Conservation (phyloP, 2,797 vertebrate genomes). For the Argentina silus region DNA sequence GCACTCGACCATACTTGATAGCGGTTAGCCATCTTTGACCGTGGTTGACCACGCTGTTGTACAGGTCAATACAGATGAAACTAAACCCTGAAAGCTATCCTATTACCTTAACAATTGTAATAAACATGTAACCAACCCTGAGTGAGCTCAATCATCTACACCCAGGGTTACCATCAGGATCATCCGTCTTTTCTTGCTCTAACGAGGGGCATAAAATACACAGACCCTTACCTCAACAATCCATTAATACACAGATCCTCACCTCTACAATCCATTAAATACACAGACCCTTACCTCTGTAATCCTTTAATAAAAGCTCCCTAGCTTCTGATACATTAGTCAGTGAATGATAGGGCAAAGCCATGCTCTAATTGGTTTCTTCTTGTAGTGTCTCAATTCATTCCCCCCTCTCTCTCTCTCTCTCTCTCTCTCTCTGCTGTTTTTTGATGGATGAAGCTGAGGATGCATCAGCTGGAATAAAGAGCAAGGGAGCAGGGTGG, state of each 20-base stretch:
- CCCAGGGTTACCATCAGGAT: constrained; percentile 68
- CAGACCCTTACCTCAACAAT: constrained; percentile 52
- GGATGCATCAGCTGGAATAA: constrained; percentile 72
- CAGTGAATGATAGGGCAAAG: constrained; percentile 83
- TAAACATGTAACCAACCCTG: not conserved
- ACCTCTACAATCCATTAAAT: constrained; percentile 73
- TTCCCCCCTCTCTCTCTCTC: constrained; percentile 35
- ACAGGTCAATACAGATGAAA: not conserved
- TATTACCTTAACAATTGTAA: not conserved
- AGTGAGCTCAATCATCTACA: not conserved
- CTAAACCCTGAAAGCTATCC: too few species aligned
- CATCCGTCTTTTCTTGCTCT: constrained; percentile 71
- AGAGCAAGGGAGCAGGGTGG: constrained; percentile 33
- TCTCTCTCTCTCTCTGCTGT: constrained; percentile 60
- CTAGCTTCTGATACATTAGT: constrained; percentile 82
- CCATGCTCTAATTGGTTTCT: constrained; percentile 81
- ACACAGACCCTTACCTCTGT: constrained; percentile 56
- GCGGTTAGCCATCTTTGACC: too few species aligned
- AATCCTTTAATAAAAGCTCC: constrained; percentile 67
- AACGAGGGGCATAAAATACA: constrained; percentile 69
- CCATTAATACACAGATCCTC: constrained; percentile 4
- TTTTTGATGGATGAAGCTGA: constrained; percentile 91
- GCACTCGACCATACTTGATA: too few species aligned
- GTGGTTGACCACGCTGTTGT: not conserved
- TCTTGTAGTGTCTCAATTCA: constrained; percentile 77